Conservation (phyloP, 2,797 vertebrate genomes). For the Sebastiscus tertius region DNA sequence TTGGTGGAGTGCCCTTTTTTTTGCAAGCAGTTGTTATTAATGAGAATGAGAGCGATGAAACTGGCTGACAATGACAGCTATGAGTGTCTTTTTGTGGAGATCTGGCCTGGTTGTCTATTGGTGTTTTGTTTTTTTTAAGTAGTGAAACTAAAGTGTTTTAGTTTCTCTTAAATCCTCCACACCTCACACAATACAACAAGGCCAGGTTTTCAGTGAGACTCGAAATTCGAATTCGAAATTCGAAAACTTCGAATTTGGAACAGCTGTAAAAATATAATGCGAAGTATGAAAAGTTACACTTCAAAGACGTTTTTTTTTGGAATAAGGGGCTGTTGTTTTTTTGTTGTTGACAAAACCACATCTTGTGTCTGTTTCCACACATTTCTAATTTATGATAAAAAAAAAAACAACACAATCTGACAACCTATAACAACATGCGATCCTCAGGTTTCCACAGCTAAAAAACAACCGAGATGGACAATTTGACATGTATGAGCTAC, state of each 20-base stretch:
- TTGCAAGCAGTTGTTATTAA: slow-evolving; percentile 81
- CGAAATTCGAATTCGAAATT: not conserved
- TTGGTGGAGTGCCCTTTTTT: slow-evolving; percentile 67
- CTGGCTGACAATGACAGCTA: slow-evolving; percentile 67
- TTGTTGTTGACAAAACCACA: not conserved
- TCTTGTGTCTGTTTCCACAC: not conserved
- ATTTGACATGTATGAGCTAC: not conserved
- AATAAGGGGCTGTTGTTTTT: not conserved
- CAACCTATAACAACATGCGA: slow-evolving; percentile 2
- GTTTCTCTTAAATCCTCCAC: not conserved
- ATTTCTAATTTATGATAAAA: not conserved
- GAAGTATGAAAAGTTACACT: not conserved
- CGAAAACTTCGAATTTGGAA: not conserved
- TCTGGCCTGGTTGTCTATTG: slow-evolving; percentile 15
- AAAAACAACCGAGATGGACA: slow-evolving; percentile 1
- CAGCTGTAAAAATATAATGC: not conserved
- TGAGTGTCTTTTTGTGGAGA: slow-evolving; percentile 25
- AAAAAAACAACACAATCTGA: slow-evolving; percentile 1
- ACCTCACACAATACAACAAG: not conserved
- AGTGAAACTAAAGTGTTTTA: slow-evolving; percentile 33
- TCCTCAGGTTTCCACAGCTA: not conserved
- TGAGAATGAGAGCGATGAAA: slow-evolving; percentile 73
- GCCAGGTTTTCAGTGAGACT: not conserved
- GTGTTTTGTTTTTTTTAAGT: not conserved
- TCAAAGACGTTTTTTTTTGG: not conserved